Evolutionary conservation across 2,113 vertebrate species (phyloP).

Genomic region (Phyllopteryx taeniolatus): DNA sequence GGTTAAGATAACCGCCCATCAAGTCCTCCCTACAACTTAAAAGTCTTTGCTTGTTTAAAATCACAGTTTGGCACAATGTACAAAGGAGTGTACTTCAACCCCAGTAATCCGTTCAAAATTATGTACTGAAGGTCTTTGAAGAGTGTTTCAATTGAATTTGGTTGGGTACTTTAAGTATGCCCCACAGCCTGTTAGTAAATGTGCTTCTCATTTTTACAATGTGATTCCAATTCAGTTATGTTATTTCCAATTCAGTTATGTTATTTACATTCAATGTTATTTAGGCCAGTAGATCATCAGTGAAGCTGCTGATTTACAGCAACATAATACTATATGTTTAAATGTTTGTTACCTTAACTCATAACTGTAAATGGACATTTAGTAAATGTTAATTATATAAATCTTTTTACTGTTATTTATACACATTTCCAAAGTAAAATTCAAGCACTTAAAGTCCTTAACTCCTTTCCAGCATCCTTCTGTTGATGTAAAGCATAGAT

Average conservation of each 20-base stretch:
- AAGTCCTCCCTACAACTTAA: slow-evolving; percentile 6
- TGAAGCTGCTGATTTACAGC: slow-evolving; percentile 13
- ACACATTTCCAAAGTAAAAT: not conserved
- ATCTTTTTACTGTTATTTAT: no score
- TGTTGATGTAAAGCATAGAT: no score
- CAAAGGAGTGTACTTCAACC: slow-evolving; percentile 11
- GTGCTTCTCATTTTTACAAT: slow-evolving; percentile 9
- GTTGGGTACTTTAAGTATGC: slow-evolving; percentile 15
- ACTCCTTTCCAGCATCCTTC: no score
- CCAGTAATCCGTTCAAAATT: slow-evolving; percentile 29
- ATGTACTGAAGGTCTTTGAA: slow-evolving; percentile 18
- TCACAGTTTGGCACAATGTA: slow-evolving; percentile 8
- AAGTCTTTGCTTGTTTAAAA: slow-evolving; percentile 17
- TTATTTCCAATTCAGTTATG: slow-evolving; percentile 7
- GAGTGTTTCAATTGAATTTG: slow-evolving; percentile 17
- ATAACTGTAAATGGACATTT: not conserved
- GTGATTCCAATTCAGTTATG: slow-evolving; percentile 9
- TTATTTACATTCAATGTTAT: not conserved
- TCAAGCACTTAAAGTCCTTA: not conserved
- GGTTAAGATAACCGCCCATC: slow-evolving; percentile 16
- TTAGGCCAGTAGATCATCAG: not conserved
- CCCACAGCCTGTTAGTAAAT: slow-evolving; percentile 21
- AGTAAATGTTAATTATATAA: not conserved
- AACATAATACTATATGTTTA: not conserved
- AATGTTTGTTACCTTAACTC: not conserved